These are phyloP conservation scores for Gymnogyps californianus DNA, from an alignment of 2,113 vertebrate genomes.

Conservation along the genomic window DNA sequence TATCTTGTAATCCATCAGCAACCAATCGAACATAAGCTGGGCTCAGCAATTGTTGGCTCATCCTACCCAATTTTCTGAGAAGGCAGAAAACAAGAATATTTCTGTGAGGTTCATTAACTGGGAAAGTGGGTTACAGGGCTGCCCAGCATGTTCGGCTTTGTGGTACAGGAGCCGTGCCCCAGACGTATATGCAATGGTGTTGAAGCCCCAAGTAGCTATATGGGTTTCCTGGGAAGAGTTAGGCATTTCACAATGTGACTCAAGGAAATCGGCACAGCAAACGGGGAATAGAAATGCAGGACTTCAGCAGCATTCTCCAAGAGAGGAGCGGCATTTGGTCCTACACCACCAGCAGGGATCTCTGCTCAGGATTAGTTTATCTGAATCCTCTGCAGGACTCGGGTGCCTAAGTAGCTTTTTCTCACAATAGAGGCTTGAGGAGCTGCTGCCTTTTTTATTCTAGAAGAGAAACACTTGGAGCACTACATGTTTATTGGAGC, in stretches of 20 bases:
- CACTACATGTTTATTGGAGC: not conserved
- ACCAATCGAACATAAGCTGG: not conserved
- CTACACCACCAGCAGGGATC: not conserved
- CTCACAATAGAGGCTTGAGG: not conserved
- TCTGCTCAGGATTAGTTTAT: not conserved
- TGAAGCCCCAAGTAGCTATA: not conserved
- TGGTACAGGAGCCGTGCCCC: fast-evolving
- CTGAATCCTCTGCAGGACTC: not conserved
- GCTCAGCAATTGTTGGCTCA: not conserved
- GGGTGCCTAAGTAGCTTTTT: not conserved
- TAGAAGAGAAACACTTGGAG: not conserved
- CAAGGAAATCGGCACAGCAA: not conserved
- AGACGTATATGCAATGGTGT: fast-evolving
- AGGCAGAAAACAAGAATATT: not conserved
- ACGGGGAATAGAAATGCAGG: not conserved
- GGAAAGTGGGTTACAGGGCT: not conserved
- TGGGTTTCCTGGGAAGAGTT: not conserved
- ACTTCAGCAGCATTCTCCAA: not conserved
- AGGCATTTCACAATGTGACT: not conserved
- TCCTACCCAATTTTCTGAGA: not conserved
- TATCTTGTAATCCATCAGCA: not conserved
- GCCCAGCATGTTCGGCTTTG: not conserved
- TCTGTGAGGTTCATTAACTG: not conserved
- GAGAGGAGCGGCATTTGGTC: not conserved
- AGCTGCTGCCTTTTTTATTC: not conserved